Evolutionary conservation across 2,113 vertebrate species (phyloP).

Genomic region (Xerus inauris): DNA sequence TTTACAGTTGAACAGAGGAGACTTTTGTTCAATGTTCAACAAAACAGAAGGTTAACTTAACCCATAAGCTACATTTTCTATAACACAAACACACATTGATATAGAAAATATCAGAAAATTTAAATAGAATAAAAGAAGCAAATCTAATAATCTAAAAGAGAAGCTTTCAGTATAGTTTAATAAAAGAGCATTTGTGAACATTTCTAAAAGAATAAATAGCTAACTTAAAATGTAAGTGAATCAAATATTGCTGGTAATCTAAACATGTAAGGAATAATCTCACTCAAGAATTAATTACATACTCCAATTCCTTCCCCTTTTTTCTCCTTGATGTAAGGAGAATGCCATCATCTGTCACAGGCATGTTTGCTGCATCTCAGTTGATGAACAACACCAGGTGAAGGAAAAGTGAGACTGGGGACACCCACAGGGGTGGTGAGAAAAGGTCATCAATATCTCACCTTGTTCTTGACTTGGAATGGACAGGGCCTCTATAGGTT

Average conservation of each 20-base stretch:
- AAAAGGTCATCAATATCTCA: not conserved
- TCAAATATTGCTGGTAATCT: not conserved
- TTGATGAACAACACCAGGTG: not conserved
- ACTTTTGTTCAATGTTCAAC: not conserved
- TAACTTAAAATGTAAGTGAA: not conserved
- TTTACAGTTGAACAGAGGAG: not conserved
- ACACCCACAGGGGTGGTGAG: not conserved
- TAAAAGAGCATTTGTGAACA: not conserved
- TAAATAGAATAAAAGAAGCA: not conserved
- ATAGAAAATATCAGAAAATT: not conserved
- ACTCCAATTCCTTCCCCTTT: not conserved
- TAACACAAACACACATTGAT: not conserved
- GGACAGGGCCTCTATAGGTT: not conserved
- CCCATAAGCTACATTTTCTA: not conserved
- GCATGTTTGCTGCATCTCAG: not conserved
- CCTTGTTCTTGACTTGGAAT: not conserved
- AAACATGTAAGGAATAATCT: not conserved
- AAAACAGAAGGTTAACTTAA: not conserved
- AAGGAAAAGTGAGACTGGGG: not conserved
- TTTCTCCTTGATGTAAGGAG: not conserved
- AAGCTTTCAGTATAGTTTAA: not conserved
- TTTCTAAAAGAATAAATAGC: not conserved
- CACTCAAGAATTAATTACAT: slow-evolving; percentile 27
- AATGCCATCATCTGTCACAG: not conserved
- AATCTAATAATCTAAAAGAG: not conserved